phyloP scores from a whole-genome alignment of 2,888 invertebrate species.

The Nomada goodeniana region DNA sequence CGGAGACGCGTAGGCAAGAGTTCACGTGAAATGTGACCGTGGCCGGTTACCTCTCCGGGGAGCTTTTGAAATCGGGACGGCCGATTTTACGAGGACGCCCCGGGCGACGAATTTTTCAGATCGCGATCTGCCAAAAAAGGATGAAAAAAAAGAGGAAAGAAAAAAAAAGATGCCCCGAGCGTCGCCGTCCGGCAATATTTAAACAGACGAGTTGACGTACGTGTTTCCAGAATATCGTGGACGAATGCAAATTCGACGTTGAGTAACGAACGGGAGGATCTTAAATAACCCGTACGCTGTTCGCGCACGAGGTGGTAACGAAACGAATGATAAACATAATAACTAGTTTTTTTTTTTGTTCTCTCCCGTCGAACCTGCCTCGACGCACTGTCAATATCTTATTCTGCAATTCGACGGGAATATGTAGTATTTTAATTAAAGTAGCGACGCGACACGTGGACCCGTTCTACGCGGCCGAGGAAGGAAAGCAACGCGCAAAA shows the following conservation, averaged over 20 bases:
- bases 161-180: neutral
- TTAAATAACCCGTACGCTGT: conserved; percentile 4
- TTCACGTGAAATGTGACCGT: conserved; percentile 62
- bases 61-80: conserved; percentile 61
- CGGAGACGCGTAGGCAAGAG: conserved; percentile 58
- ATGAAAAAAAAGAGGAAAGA: neutral
- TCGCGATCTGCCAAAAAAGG: conserved; percentile 35
- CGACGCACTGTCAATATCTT: too few relatives aligned
- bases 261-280: conserved; percentile 18
- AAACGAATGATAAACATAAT: neutral
- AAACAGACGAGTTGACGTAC: conserved; percentile 31
- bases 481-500: too few relatives aligned
- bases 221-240: conserved; percentile 41
- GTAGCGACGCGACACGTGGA: too few relatives aligned
- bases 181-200: conserved; percentile 31
- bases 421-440: too few relatives aligned
- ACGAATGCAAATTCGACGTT: conserved; percentile 52
- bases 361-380: neutral
- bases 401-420: too few relatives aligned
- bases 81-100: conserved; percentile 31
- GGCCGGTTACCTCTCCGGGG: conserved; percentile 6
- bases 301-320: neutral
- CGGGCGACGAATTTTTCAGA: conserved; percentile 56
- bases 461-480: too few relatives aligned
- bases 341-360: neutral